Evolutionary conservation across 2,888 invertebrate genomes (phyloP).

Genomic region (Theodoxus fluviatilis): DNA sequence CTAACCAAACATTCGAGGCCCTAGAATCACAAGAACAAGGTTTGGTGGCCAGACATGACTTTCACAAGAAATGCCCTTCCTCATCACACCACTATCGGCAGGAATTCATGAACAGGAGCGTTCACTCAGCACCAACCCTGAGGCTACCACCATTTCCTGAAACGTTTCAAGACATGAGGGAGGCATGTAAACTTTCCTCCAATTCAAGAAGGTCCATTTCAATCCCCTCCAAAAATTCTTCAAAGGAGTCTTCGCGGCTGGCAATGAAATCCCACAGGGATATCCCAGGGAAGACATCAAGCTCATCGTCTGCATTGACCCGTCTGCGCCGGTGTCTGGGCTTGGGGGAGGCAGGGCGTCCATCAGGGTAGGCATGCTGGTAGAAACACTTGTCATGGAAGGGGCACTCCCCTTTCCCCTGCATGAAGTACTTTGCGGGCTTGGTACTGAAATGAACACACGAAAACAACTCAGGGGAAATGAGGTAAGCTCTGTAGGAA

Average conservation of each 20-base stretch:
- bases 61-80: too few relatives aligned
- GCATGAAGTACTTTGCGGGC: conserved; percentile 84
- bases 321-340: conserved; percentile 73
- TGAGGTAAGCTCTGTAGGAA: background rate
- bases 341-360: conserved; percentile 71
- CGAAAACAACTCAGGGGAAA: conserved; percentile 8
- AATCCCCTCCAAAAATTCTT: too few relatives aligned
- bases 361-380: conserved; percentile 80
- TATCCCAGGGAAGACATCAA: conserved; percentile 70
- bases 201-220: too few relatives aligned
- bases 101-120: too few relatives aligned
- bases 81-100: too few relatives aligned
- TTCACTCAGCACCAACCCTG: too few relatives aligned
- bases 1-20: too few relatives aligned
- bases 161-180: too few relatives aligned
- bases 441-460: conserved; percentile 69
- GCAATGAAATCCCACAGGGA: conserved; percentile 76
- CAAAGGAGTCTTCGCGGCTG: conserved; percentile 66
- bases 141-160: too few relatives aligned
- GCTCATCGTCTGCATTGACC: conserved; percentile 69
- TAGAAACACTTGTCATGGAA: conserved; percentile 90
- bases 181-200: too few relatives aligned
- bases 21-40: too few relatives aligned
- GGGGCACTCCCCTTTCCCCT: conserved; percentile 83
- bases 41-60: too few relatives aligned